Evolutionary conservation across 1,140 invertebrate species (phyloP).

Genomic region (Euborellia annulipes): DNA sequence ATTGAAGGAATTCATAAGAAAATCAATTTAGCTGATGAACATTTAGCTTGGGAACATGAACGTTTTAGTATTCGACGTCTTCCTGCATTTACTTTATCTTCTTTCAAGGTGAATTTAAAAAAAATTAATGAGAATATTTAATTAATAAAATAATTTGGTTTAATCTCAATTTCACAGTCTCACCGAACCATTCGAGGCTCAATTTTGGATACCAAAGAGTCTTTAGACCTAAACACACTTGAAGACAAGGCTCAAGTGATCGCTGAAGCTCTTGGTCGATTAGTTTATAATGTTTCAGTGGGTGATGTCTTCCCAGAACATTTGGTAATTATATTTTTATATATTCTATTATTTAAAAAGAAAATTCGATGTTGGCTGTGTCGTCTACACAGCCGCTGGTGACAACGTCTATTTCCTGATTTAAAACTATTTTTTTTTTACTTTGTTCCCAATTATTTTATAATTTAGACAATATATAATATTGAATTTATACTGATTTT

Average conservation of each 20-base stretch:
- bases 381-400: too few species aligned
- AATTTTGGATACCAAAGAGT: slow-evolving; percentile 42
- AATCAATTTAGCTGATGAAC: slow-evolving; percentile 90
- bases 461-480: too few species aligned
- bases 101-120: slow-evolving; percentile 45
- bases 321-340: too few species aligned
- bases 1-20: slow-evolving; percentile 86
- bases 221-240: slow-evolving; percentile 42
- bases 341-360: too few species aligned
- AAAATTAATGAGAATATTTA: slow-evolving; percentile 1
- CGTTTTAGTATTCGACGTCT: slow-evolving; percentile 82
- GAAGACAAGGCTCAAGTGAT: slow-evolving; percentile 55
- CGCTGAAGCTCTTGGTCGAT: slow-evolving; percentile 66
- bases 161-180: slow-evolving; percentile 22
- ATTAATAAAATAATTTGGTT: not conserved
- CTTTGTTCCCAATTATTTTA: too few species aligned
- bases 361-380: too few species aligned
- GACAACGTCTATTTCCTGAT: too few species aligned
- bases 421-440: too few species aligned
- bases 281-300: slow-evolving; percentile 67
- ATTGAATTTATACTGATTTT: too few species aligned
- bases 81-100: slow-evolving; percentile 82
- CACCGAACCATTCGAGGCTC: slow-evolving; percentile 40
- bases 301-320: slow-evolving; percentile 49
- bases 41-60: slow-evolving; percentile 94